Evolutionary conservation across 2,797 vertebrate species (phyloP).

Genomic region (Esox lucius): DNA sequence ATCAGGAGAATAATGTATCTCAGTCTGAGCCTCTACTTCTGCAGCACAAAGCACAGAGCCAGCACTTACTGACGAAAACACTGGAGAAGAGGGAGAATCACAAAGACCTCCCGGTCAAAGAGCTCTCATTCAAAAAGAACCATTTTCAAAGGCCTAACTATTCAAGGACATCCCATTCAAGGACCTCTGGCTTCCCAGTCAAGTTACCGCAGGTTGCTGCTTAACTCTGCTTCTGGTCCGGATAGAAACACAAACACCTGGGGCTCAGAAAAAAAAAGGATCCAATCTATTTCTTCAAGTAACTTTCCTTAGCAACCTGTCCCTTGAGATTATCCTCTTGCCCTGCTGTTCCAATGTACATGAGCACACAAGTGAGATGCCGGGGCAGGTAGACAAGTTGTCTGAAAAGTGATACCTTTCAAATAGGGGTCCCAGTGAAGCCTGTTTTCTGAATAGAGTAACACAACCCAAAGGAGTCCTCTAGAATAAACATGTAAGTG

Average conservation of each 20-base stretch:
- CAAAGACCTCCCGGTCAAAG: constrained; percentile 58
- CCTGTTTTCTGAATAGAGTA: constrained; percentile 57
- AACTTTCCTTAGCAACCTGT: constrained; percentile 70
- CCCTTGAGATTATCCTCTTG: constrained; percentile 75
- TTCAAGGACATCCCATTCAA: constrained; percentile 58
- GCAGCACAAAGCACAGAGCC: constrained; percentile 21
- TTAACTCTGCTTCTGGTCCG: constrained; percentile 62
- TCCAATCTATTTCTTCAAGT: constrained; percentile 70
- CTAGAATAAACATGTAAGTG: constrained; percentile 54
- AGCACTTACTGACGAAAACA: constrained; percentile 39
- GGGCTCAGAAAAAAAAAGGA: constrained; percentile 39
- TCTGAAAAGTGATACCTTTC: constrained; percentile 81
- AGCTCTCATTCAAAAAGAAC: constrained; percentile 48
- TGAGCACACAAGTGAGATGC: constrained; percentile 79
- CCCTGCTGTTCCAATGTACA: constrained; percentile 78
- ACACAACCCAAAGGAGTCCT: constrained; percentile 67
- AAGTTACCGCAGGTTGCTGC: constrained; percentile 54
- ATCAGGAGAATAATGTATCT: constrained; percentile 27
- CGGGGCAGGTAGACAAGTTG: constrained; percentile 65
- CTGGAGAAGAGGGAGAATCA: constrained; percentile 43
- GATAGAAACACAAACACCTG: constrained; percentile 64
- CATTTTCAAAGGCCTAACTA: constrained; percentile 52
- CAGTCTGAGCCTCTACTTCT: constrained; percentile 17
- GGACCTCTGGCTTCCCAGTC: constrained; percentile 58
- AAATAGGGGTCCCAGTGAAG: constrained; percentile 64